These are phyloP conservation scores for Palythoa grandiflora DNA, from an alignment of 92 coral and sea anemone species.

Conservation along the genomic window DNA sequence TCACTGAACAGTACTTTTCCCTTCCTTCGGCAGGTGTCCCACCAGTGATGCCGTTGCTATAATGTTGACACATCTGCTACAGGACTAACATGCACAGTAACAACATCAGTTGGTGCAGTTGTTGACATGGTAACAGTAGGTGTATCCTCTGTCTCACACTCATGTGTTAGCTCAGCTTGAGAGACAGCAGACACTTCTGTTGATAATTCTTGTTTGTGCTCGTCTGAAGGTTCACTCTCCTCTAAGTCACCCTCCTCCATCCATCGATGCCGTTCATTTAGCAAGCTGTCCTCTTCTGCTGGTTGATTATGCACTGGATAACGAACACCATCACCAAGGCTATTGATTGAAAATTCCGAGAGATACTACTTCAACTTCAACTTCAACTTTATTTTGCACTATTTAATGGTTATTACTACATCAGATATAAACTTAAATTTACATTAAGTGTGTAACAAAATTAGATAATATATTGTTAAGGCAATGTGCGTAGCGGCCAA, in stretches of 20 bases:
- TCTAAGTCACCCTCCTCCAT: conserved; percentile 93
- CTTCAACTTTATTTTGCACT: too few relatives aligned
- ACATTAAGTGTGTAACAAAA: too few relatives aligned
- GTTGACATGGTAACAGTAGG: conserved; percentile 61
- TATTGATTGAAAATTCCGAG: conserved; percentile 2
- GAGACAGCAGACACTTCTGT: conserved; percentile 47
- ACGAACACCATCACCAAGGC: conserved; percentile 93
- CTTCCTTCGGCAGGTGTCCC: not conserved
- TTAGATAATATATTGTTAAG: too few relatives aligned
- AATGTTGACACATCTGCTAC: conserved; percentile 70
- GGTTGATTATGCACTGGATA: conserved; percentile 79
- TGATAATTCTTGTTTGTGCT: conserved; percentile 49
- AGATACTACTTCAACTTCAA: not conserved
- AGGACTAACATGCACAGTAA: conserved; percentile 54
- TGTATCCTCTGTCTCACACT: conserved; percentile 66
- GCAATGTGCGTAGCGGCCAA: too few relatives aligned
- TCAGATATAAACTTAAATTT: too few relatives aligned
- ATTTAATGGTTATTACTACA: too few relatives aligned
- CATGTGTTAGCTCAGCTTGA: conserved; percentile 70
- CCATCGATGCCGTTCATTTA: conserved; percentile 83
- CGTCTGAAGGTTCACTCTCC: conserved; percentile 54
- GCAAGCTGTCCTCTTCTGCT: conserved; percentile 84
- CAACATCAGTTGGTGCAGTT: conserved; percentile 67
- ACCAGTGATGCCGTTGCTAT: conserved; percentile 50
- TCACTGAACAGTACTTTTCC: too few relatives aligned